Conservation (phyloP, 2,113 vertebrate genomes). For the Gymnogyps californianus region DNA sequence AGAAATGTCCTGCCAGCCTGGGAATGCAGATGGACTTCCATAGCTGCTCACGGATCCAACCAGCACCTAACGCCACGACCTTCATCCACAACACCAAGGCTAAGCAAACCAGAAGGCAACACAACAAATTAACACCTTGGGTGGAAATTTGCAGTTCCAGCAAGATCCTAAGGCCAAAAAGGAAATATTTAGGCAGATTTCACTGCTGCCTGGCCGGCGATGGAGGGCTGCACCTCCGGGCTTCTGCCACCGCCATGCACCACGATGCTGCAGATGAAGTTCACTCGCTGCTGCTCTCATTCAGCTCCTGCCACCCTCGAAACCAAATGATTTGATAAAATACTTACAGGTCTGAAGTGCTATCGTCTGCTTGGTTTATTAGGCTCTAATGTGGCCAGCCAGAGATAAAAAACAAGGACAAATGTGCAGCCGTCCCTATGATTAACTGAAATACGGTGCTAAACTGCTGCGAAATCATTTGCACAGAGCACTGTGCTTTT, state of each 20-base stretch:
- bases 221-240: neutral
- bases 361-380: neutral
- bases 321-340: neutral
- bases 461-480: neutral
- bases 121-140: rapidly evolving
- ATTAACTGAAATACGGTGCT: neutral
- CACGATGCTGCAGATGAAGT: neutral
- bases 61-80: neutral
- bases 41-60: neutral
- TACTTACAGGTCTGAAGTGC: neutral
- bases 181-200: neutral
- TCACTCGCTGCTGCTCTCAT: neutral
- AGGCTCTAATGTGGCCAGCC: neutral
- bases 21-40: neutral
- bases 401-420: neutral
- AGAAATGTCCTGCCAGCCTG: rapidly evolving
- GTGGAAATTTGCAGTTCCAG: neutral
- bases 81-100: rapidly evolving
- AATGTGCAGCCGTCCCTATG: neutral
- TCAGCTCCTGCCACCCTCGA: neutral
- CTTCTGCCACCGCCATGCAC: neutral
- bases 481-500: neutral
- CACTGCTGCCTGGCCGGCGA: rapidly evolving
- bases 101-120: neutral
- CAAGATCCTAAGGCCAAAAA: neutral